Conservation (phyloP, 1,140 invertebrate genomes). For the Drosophila burlai region DNA sequence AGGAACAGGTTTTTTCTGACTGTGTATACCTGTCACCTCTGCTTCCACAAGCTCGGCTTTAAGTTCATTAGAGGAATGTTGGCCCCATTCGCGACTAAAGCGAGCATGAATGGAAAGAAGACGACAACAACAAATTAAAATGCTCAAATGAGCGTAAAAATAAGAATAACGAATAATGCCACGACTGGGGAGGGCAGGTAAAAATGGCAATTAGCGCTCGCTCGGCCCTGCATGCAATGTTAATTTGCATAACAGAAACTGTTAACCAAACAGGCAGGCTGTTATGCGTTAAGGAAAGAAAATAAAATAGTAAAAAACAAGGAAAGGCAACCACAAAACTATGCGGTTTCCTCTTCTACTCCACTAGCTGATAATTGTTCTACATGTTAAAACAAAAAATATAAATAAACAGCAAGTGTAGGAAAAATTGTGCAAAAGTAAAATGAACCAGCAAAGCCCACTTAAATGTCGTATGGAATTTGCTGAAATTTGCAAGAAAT, state of each 20-base stretch:
- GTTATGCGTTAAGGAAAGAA: slow-evolving; percentile 4
- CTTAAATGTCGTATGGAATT: slow-evolving; percentile 67
- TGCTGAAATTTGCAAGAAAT: slow-evolving; percentile 73
- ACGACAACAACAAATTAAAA: slow-evolving; percentile 47
- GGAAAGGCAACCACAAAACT: neutral
- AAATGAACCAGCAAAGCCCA: slow-evolving; percentile 48
- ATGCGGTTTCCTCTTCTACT: slow-evolving; percentile 8
- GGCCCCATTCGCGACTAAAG: slow-evolving; percentile 30
- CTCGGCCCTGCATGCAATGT: slow-evolving; percentile 39
- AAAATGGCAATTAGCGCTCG: slow-evolving; percentile 49
- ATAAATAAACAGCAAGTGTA: neutral
- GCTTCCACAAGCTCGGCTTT: slow-evolving; percentile 5
- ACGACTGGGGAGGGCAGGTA: neutral
- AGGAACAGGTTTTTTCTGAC: neutral
- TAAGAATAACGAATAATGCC: slow-evolving; percentile 6
- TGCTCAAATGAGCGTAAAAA: slow-evolving; percentile 50
- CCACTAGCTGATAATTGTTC: slow-evolving; percentile 33
- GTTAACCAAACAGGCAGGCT: slow-evolving; percentile 28
- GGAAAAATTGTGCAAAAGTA: slow-evolving; percentile 33
- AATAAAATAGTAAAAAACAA: neutral
- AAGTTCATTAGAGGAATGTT: slow-evolving; percentile 47
- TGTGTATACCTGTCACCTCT: slow-evolving; percentile 21
- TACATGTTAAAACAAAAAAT: slow-evolving; percentile 2
- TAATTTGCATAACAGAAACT: slow-evolving; percentile 48
- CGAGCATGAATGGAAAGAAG: slow-evolving; percentile 32